phyloP scores from a whole-genome alignment of 2,113 vertebrate species.

The Daubentonia madagascariensis region DNA sequence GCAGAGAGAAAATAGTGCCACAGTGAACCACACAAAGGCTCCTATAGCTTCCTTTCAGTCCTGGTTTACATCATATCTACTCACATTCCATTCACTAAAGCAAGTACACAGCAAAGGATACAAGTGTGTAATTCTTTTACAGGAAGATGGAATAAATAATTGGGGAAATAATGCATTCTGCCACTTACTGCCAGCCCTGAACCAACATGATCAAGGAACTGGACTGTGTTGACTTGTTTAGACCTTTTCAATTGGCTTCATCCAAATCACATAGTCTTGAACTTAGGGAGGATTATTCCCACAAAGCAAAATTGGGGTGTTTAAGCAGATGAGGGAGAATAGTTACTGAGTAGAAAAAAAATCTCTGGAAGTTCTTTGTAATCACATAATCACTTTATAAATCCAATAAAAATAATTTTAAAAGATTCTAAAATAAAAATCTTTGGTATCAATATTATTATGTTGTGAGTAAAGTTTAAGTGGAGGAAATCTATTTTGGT shows the following conservation, averaged over 20 bases:
- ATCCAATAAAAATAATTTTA: neutral
- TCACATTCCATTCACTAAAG: neutral
- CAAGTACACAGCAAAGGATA: neutral
- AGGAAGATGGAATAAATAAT: neutral
- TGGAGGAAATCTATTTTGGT: neutral
- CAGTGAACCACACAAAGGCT: neutral
- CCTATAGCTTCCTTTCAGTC: neutral
- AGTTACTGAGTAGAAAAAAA: neutral
- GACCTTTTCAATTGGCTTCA: neutral
- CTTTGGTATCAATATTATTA: neutral
- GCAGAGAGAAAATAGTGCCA: neutral
- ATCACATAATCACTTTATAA: neutral
- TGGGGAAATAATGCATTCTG: neutral
- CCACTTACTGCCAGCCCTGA: neutral
- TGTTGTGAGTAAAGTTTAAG: neutral
- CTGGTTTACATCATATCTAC: rapidly evolving
- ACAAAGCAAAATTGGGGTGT: neutral
- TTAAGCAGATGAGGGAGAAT: neutral
- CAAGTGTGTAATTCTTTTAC: no score
- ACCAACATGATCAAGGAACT: neutral
- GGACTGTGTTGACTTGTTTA: no score
- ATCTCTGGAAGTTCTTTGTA: neutral
- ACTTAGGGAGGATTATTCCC: no score
- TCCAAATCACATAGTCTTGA: neutral
- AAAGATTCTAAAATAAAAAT: neutral